Conservation (phyloP, 1,140 invertebrate genomes). For the Microplitis mediator region DNA sequence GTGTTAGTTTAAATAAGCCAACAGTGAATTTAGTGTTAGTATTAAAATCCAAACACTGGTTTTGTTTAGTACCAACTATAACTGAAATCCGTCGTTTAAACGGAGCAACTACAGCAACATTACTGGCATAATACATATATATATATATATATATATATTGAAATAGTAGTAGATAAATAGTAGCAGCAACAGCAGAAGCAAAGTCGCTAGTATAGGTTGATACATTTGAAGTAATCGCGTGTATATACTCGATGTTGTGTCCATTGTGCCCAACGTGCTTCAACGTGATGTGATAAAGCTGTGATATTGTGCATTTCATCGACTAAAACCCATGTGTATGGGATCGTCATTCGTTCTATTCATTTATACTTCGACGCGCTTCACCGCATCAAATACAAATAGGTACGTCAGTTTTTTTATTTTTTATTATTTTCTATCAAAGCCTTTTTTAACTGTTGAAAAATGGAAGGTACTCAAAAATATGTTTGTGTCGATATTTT, state of each 20-base stretch:
- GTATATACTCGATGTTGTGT: background rate
- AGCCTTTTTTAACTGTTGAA: background rate
- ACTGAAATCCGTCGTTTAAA: too few relatives aligned
- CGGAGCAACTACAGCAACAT: too few relatives aligned
- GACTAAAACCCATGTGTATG: background rate
- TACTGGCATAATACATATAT: too few relatives aligned
- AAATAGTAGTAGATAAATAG: too few relatives aligned
- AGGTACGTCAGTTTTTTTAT: constrained; percentile 18
- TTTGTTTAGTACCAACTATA: too few relatives aligned
- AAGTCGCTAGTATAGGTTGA: background rate
- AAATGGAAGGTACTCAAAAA: background rate
- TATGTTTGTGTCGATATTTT: background rate
- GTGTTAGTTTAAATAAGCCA: too few relatives aligned
- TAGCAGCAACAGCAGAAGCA: too few relatives aligned
- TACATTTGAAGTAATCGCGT: constrained; percentile 3
- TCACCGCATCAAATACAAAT: constrained; percentile 5
- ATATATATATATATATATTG: too few relatives aligned
- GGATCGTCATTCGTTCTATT: background rate
- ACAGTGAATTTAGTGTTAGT: too few relatives aligned
- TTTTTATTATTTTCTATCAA: background rate
- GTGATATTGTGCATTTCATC: constrained; percentile 36
- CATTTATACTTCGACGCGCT: constrained; percentile 1
- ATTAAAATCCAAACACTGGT: too few relatives aligned
- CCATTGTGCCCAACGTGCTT: constrained; percentile 20
- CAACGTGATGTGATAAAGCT: constrained; percentile 40